Evolutionary conservation across 2,797 vertebrate species (phyloP).

Genomic region (Crenichthys baileyi): DNA sequence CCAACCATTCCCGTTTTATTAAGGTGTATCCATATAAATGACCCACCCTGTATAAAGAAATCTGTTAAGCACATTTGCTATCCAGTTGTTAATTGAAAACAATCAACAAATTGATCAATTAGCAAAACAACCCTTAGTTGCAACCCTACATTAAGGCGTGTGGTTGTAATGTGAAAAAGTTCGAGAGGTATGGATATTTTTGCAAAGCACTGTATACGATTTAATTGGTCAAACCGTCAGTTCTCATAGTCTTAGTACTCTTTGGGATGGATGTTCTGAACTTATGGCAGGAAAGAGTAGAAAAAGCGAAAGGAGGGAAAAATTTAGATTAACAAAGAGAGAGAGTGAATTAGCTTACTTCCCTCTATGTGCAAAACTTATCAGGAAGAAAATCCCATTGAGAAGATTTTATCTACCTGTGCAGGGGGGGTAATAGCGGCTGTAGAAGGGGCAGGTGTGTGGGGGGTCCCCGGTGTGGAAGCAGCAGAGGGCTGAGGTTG

Average conservation of each 20-base stretch:
- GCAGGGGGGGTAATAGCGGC: constrained; percentile 49
- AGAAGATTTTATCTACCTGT: constrained; percentile 61
- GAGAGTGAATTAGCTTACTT: constrained; percentile 36
- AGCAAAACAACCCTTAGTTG: too few species aligned
- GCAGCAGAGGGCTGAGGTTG: constrained; percentile 69
- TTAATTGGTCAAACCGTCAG: constrained; percentile 52
- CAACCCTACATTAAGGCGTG: too few species aligned
- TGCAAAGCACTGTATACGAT: background rate
- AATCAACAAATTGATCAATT: too few species aligned
- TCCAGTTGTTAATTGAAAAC: too few species aligned
- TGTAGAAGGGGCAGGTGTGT: constrained; percentile 55
- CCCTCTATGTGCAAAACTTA: constrained; percentile 67
- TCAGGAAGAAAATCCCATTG: constrained; percentile 5
- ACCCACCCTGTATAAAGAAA: too few species aligned
- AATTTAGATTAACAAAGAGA: background rate
- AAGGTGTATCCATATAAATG: too few species aligned
- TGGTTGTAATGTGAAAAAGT: background rate
- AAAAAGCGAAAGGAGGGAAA: constrained; percentile 9
- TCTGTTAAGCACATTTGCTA: too few species aligned
- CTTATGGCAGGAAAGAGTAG: constrained; percentile 34
- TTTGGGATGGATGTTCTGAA: constrained; percentile 51
- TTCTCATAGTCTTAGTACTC: constrained; percentile 73
- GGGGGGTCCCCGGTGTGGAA: constrained; percentile 62
- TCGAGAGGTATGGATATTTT: background rate
- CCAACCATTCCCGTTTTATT: too few species aligned